Evolutionary conservation across 30 jellyfish, hydroid and myxozoan species (phyloP), one percentile per base, ranked within the genome.

Genomic region (Cassiopea xamachana): DNA sequence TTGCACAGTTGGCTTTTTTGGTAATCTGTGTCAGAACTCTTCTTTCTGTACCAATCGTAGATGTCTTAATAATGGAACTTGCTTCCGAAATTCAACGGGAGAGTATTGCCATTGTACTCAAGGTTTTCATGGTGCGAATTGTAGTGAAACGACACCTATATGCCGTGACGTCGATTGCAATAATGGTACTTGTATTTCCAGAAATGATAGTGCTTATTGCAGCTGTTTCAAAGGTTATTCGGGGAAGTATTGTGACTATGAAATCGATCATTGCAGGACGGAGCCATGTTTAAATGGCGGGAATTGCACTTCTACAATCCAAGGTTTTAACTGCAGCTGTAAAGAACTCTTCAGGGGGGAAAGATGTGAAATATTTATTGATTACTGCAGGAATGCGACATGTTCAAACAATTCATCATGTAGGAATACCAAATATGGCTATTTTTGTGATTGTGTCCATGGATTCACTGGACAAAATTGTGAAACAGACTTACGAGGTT

Each of bases 321-420:
- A 18, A 2, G 80, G 89, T n/a, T 80, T 46, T 43, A 74, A 59
- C 45, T 86, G 93, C 47, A 74, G 70, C 67, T 88, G 95, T 50
- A 60, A 51, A 79, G 45, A 75, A 62, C 18, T 16, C 1, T 77
- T 4, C 74, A 78, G 82, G 3, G 91, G 93, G 3, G 55, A 45
- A 27, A 80, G 46, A 2, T 89, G 96, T 67, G 93, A 90, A 48
- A 61, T 71, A 19, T 55, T 75, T 14, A 16, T 50, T 8, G 87
- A 82, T 81, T 48, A 88, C 43, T 90, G 97, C 75, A 46, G 16
- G 6, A 78, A 71, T 59, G 79, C 48, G n/a, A 77, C 79, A 1
- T 90, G 97, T 74, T 64, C 27, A 46, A 90, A 90, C 60, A 90
- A 90, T 71, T 87, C 81, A 10, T 73, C 88, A 2, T 90, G 97